Evolutionary conservation across 1,140 invertebrate species (phyloP), one percentile per base, ranked within the genome.

Genomic region (Coelopa frigida): DNA sequence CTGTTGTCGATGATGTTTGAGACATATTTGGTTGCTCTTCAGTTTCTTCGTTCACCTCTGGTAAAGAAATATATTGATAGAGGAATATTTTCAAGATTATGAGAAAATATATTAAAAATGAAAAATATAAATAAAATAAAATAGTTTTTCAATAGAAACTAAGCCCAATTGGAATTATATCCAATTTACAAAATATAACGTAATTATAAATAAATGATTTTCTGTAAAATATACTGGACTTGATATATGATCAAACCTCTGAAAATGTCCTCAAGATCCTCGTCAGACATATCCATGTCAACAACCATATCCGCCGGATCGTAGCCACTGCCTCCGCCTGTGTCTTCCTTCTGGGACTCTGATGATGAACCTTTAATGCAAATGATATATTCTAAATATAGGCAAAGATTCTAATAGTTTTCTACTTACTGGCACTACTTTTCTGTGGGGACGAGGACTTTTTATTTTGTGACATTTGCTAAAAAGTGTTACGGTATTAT

Each of bases 271-370:
- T 68, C 66, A 15, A 67, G 24, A 38, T 83, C 81, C n/a, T 83
- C 81, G 50, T 83, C 81, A 17, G 80, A 83, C 72, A 84, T 75
- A 40, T 84, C 81, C 82, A 84, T 84, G 47, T 84, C 82, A 24
- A 83, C 75, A 6, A 80, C 76, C 62, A 78, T 82, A 51, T 81
- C 79, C 32, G 66, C 53, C 3, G 57, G 55, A 59, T 70, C 71
- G 46, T 67, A 58, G 11, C 62, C 50, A 14, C 53, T 38, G 31
- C 21, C 35, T 14, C 40, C 44, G 8, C 54, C 50, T 5, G 45
- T 71, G 66, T 61, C 64, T n/a, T 60, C 50, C 5, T 61, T 59
- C 38, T 56, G 58, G 15, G 58, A 59, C 45, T 68, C 59, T 11
- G 58, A 65, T 10, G 59, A 65, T 3, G 61, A 61, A 35, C 61